Evolutionary conservation across 2,797 vertebrate genomes (phyloP).

Genomic region (Mareca strepera): DNA sequence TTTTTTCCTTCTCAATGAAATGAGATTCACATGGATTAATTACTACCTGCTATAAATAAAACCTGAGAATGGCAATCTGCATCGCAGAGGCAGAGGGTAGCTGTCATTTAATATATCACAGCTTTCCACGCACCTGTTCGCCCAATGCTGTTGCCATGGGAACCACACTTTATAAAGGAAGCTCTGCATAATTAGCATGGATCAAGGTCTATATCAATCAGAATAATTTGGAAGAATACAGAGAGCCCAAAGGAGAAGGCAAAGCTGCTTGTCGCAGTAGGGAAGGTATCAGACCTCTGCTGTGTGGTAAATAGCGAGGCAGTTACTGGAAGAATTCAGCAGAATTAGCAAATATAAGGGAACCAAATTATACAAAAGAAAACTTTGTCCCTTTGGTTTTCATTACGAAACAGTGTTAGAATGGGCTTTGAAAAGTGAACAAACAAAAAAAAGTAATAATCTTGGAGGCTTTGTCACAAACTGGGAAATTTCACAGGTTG

Average conservation of each 20-base stretch:
- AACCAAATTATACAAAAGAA: conserved; percentile 18
- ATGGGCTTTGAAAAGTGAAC: not conserved
- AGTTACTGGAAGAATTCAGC: conserved; percentile 64
- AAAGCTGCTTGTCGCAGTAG: conserved; percentile 74
- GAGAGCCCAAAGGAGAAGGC: conserved; percentile 76
- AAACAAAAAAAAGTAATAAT: not conserved
- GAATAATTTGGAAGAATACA: conserved; percentile 79
- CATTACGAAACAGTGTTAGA: not conserved
- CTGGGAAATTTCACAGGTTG: not conserved
- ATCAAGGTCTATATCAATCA: conserved; percentile 82
- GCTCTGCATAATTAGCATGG: conserved; percentile 79
- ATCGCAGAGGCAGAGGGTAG: conserved; percentile 78
- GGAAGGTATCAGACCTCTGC: conserved; percentile 67
- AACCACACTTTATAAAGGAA: conserved; percentile 79
- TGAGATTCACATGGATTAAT: conserved; percentile 80
- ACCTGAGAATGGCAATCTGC: conserved; percentile 67
- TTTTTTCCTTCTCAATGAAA: conserved; percentile 60
- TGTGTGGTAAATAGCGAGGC: conserved; percentile 72
- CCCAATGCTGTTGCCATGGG: conserved; percentile 73
- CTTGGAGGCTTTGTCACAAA: not conserved
- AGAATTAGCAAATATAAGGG: conserved; percentile 65
- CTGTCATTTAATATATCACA: conserved; percentile 80
- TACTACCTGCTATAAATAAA: conserved; percentile 83
- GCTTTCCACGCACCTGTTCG: conserved; percentile 80
- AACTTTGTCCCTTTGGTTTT: conserved; percentile 44